Conservation (phyloP, 2,797 vertebrate genomes). For the Salarias fasciatus region DNA sequence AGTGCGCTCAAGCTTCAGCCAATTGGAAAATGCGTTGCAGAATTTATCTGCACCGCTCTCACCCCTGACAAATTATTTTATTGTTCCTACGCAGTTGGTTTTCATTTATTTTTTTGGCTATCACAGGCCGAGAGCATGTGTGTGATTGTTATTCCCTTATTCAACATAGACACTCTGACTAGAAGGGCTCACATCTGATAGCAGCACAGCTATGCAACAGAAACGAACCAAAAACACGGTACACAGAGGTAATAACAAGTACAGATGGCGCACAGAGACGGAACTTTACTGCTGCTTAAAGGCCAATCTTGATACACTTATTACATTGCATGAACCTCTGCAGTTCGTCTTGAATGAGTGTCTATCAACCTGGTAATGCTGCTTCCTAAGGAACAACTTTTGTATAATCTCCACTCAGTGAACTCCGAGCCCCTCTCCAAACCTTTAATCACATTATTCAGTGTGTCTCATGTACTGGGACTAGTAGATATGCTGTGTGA, state of each 20-base stretch:
- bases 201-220: constrained; percentile 37
- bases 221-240: constrained; percentile 49
- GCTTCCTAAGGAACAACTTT: constrained; percentile 51
- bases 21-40: constrained; percentile 83
- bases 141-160: constrained; percentile 68
- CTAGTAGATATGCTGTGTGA: constrained; percentile 57
- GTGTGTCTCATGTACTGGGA: constrained; percentile 60
- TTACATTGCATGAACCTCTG: constrained; percentile 33
- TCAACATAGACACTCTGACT: constrained; percentile 52
- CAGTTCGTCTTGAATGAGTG: constrained; percentile 45
- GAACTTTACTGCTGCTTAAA: constrained; percentile 1
- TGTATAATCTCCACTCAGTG: constrained; percentile 29
- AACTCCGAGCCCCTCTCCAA: constrained; percentile 40
- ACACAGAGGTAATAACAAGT: constrained; percentile 32
- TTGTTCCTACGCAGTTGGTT: constrained; percentile 85
- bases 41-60: constrained; percentile 84
- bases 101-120: constrained; percentile 82
- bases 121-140: constrained; percentile 75
- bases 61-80: constrained; percentile 87
- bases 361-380: constrained; percentile 48
- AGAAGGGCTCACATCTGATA: constrained; percentile 65
- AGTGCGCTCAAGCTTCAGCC: constrained; percentile 49
- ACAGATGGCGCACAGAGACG: constrained; percentile 16
- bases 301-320: constrained; percentile 37
- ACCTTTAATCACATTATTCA: constrained; percentile 77